Evolutionary conservation across 2,797 vertebrate genomes (phyloP), one percentile per base, ranked within the genome.

Genomic region (Fundulus diaphanus): DNA sequence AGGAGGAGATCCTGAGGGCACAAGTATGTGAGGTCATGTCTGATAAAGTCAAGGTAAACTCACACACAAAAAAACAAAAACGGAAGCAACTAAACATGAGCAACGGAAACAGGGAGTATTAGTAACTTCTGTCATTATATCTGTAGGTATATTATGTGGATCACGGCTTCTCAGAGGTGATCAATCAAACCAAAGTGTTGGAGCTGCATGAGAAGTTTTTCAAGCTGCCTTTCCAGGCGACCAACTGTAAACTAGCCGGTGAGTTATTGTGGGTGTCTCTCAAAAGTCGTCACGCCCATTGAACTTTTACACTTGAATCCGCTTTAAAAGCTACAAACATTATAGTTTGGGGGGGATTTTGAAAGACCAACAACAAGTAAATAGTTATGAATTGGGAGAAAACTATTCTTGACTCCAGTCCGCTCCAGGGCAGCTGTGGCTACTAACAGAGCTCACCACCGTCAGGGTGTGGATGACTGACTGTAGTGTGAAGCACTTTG

Each of bases 161-260:
- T 93, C 96, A 99, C 72, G 98, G 98, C n/a, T 98, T 98, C 88
- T 96, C 93, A 80, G 98, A 99, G 87, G 88, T 92, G 80, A 90
- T 97, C 88, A 96, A 94, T 89, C 96, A 92, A 90, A 92, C 20
- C 87, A 97, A 96, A 93, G 93, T 97, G 29, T 95, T 96, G 88
- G 96, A 94, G 82, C 92, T 99, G 66, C 93, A 95, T 63, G 94
- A 96, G 59, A 96, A 80, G 81, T 99, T 99, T 93, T 93, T 92
- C 86, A 94, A 87, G 0, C 93, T 99, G 65, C 96, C 98, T 81
- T 98, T 99, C 89, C 98, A 99, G 89, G 97, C 97, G 44, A 94
- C 97, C n/a, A 98, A 96, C 90, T 98, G 98, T 89, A 97, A 95
- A 92, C 92, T 99, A 42, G 98, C 98, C 91, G 98, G 98, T 98